Percentiles rank a stretch among this genome's conserved stretches.
Evolutionary conservation across 2,888 invertebrate genomes (phyloP).

Genomic region (Noctua janthina): DNA sequence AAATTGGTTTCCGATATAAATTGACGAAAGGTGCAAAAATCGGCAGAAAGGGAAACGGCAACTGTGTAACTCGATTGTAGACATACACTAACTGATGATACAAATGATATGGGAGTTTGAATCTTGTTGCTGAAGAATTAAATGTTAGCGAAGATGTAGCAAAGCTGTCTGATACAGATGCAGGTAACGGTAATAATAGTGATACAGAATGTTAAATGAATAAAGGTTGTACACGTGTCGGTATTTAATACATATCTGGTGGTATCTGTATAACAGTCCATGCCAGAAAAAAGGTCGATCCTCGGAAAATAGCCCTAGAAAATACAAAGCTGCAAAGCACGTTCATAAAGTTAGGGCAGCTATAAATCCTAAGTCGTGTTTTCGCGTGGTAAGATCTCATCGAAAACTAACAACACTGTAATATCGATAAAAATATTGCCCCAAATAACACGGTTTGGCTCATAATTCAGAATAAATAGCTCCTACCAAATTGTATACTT

Average conservation of each 20-base stretch:
- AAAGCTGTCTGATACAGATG: conserved; percentile 49
- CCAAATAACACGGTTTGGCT: conserved; percentile 61
- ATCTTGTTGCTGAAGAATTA: conserved; percentile 61
- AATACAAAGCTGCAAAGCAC: conserved; percentile 40
- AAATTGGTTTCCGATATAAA: conserved; percentile 78
- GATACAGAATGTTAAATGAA: conserved; percentile 72
- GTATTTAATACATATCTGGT: conserved; percentile 67
- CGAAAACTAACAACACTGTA: conserved; percentile 55
- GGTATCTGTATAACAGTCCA: conserved; percentile 60
- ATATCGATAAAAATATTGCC: conserved; percentile 64
- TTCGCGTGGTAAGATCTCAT: conserved; percentile 62
- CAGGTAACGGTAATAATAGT: conserved; percentile 78
- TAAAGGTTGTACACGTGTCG: conserved; percentile 70
- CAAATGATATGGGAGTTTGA: conserved; percentile 52
- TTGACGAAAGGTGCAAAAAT: conserved; percentile 82
- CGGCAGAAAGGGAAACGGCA: conserved; percentile 80
- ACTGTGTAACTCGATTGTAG: conserved; percentile 77
- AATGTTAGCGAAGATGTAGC: conserved; percentile 18
- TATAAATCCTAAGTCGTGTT: conserved; percentile 52
- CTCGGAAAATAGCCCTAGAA: conserved; percentile 37
- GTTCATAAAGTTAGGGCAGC: conserved; percentile 22
- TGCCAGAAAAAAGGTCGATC: conserved; percentile 5
- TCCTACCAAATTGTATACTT: conserved; percentile 55
- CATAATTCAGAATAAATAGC: conserved; percentile 57
- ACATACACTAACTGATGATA: conserved; percentile 57